Evolutionary conservation across 2,888 invertebrate genomes (phyloP).

Genomic region (Troides oblongomaculatus): DNA sequence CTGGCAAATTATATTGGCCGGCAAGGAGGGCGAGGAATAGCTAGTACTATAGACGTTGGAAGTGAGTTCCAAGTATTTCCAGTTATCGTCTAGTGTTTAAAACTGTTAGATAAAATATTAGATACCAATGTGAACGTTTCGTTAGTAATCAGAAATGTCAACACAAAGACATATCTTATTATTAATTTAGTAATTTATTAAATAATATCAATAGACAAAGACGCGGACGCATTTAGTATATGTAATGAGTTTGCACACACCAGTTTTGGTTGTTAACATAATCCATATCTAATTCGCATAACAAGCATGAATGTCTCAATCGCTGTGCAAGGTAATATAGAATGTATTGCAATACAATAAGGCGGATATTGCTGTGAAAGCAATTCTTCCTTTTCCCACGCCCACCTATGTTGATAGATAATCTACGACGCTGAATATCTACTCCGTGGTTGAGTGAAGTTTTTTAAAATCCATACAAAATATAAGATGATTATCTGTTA

Average conservation of each 20-base stretch:
- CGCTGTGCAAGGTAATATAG: background rate
- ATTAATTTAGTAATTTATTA: background rate
- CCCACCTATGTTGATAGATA: background rate
- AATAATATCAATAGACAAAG: background rate
- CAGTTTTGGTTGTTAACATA: constrained; percentile 8
- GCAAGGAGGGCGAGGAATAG: no score
- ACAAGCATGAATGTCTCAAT: constrained; percentile 3
- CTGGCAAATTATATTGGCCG: no score
- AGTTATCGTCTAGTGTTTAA: no score
- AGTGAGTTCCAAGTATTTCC: no score
- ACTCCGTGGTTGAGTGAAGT: background rate
- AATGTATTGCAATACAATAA: background rate
- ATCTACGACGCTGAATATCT: constrained; percentile 4
- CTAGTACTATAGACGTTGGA: no score
- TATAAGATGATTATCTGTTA: background rate
- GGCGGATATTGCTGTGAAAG: constrained; percentile 1
- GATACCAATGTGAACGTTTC: no score
- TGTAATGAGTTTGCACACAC: constrained; percentile 14
- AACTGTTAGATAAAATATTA: no score
- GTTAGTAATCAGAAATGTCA: no score
- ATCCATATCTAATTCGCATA: constrained; percentile 18
- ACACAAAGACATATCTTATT: background rate
- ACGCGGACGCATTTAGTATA: background rate
- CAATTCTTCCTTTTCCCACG: constrained; percentile 10
- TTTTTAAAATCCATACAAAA: background rate